Conservation (phyloP, 1,140 invertebrate species). For the Phthorimaea operculella region DNA sequence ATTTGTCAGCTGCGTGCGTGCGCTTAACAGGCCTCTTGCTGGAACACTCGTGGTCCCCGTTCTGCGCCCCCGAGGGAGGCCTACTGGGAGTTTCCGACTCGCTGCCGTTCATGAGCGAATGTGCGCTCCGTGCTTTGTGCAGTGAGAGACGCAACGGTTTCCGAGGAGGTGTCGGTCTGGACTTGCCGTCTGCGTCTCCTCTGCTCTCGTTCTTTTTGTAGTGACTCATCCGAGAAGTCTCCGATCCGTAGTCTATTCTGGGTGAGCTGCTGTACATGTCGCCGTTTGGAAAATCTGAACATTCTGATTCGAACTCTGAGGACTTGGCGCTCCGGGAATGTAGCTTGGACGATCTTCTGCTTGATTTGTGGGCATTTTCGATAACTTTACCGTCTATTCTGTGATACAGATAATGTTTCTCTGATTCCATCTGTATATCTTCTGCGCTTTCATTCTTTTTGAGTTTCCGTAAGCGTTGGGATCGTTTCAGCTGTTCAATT, state of each 20-base stretch:
- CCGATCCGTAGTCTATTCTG: slow-evolving; percentile 69
- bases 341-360: slow-evolving; percentile 51
- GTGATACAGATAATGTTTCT: slow-evolving; percentile 53
- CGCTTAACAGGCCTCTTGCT: slow-evolving; percentile 48
- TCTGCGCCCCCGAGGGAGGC: slow-evolving; percentile 33
- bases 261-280: slow-evolving; percentile 53
- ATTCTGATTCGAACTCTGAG: slow-evolving; percentile 74
- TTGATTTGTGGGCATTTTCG: slow-evolving; percentile 64
- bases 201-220: slow-evolving; percentile 59
- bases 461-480: slow-evolving; percentile 49
- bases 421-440: slow-evolving; percentile 46
- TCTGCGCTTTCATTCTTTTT: slow-evolving; percentile 59
- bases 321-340: slow-evolving; percentile 73
- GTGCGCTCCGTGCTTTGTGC: slow-evolving; percentile 83
- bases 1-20: slow-evolving; percentile 42
- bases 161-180: slow-evolving; percentile 80
- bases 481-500: slow-evolving; percentile 57
- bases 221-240: slow-evolving; percentile 60
- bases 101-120: slow-evolving; percentile 73
- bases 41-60: slow-evolving; percentile 19
- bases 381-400: slow-evolving; percentile 64
- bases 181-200: slow-evolving; percentile 47
- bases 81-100: slow-evolving; percentile 44
- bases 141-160: slow-evolving; percentile 85
- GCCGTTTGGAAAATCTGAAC: slow-evolving; percentile 60